A percentile compares a stretch with the other conserved stretches of the same genome.
Evolutionary conservation across 2,113 vertebrate genomes (phyloP).

Genomic region (Pseudois nayaur): DNA sequence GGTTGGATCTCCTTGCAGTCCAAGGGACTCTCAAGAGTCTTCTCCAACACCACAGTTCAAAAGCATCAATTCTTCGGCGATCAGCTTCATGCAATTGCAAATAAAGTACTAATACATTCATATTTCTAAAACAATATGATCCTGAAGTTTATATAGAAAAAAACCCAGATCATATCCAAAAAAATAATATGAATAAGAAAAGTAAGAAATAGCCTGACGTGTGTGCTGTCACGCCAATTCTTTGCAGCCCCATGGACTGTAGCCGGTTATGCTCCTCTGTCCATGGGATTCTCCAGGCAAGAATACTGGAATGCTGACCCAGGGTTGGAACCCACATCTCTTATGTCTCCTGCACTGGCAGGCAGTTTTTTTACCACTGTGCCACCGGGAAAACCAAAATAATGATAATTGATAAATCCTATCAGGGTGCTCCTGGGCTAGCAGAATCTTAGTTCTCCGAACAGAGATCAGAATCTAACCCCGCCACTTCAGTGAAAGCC

Average conservation of each 20-base stretch:
- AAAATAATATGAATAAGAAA: not conserved
- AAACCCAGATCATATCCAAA: not conserved
- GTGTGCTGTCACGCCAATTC: not conserved
- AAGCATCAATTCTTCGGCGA: no score
- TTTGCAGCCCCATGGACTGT: not conserved
- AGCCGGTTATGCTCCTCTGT: not conserved
- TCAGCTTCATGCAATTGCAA: not conserved
- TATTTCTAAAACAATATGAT: not conserved
- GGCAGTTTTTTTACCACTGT: not conserved
- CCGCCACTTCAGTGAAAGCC: not conserved
- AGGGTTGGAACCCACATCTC: not conserved
- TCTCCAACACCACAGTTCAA: no score
- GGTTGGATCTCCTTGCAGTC: no score
- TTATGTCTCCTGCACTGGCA: not conserved
- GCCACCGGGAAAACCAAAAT: fast-evolving
- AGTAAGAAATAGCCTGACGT: not conserved
- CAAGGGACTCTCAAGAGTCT: no score
- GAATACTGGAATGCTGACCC: not conserved
- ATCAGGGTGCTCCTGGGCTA: not conserved
- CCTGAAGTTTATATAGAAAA: not conserved
- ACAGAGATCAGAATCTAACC: not conserved
- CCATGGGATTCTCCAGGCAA: not conserved
- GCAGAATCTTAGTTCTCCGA: not conserved
- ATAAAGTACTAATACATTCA: not conserved
- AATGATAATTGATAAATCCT: not conserved